Percentiles rank a stretch among this genome's conserved stretches.
Conservation (phyloP, 1,140 invertebrate species). For the Lethrus apterus region DNA sequence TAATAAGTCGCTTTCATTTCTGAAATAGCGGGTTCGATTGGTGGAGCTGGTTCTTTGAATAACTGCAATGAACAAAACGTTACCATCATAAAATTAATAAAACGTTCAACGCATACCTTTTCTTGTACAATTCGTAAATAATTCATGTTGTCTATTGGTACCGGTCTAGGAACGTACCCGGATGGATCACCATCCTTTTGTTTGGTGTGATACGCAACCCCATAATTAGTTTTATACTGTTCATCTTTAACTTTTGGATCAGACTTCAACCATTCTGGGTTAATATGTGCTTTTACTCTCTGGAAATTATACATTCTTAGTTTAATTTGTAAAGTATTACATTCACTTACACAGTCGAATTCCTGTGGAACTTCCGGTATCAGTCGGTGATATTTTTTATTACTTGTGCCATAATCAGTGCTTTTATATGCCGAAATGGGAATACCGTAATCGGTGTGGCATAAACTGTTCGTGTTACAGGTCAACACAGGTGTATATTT, state of each 20-base stretch:
- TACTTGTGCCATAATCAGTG: conserved; percentile 31
- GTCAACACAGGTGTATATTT: conserved; percentile 17
- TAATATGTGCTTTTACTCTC: conserved; percentile 28
- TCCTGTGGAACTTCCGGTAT: conserved; percentile 26
- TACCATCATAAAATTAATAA: conserved; percentile 1
- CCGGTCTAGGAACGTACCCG: conserved; percentile 12
- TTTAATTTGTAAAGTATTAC: too few relatives aligned
- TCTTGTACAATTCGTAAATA: conserved; percentile 27
- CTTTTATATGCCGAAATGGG: conserved; percentile 27
- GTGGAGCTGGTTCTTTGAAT: conserved; percentile 28
- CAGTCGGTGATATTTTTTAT: conserved; percentile 24
- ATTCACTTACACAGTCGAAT: conserved; percentile 33
- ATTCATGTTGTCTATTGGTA: conserved; percentile 14
- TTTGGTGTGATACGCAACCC: conserved; percentile 19
- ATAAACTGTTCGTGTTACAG: conserved; percentile 27
- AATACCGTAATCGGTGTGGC: conserved; percentile 30
- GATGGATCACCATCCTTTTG: background rate
- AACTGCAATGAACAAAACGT: conserved; percentile 14
- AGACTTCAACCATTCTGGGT: conserved; percentile 22
- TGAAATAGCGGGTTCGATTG: conserved; percentile 24
- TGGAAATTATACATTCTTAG: conserved; percentile 19
- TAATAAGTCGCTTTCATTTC: conserved; percentile 32
- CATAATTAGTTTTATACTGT: conserved; percentile 22
- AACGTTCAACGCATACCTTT: conserved; percentile 19
- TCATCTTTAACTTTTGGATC: conserved; percentile 25